Conservation (phyloP, 2,888 invertebrate genomes). For the Girardia tigrina region DNA sequence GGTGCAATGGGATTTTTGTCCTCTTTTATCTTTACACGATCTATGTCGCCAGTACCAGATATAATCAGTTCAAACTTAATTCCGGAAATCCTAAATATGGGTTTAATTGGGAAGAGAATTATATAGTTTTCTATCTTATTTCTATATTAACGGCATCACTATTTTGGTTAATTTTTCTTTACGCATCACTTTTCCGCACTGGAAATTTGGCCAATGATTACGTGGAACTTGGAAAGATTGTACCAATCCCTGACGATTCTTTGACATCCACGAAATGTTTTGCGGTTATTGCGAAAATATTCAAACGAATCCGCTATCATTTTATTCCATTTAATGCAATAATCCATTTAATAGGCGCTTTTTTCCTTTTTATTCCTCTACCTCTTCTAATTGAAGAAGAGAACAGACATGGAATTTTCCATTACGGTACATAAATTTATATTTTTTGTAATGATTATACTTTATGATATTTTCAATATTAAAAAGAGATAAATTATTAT, state of each 20-base stretch:
- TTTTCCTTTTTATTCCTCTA: background rate
- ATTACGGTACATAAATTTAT: no score
- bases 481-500: no score
- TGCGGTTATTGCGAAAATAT: background rate
- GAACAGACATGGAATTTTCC: background rate
- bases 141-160: background rate
- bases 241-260: background rate
- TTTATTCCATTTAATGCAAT: background rate
- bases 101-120: background rate
- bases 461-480: no score
- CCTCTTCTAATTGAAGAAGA: background rate
- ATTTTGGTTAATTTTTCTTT: background rate
- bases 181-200: background rate
- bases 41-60: background rate
- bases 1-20: background rate
- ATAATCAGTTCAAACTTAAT: background rate
- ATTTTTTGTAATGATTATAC: no score
- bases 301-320: background rate
- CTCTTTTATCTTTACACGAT: background rate
- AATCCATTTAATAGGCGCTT: background rate
- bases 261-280: background rate
- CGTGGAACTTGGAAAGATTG: background rate
- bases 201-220: background rate
- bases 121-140: background rate
- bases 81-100: background rate